A percentile compares a stretch with the other conserved stretches of the same genome.
phyloP scores from a whole-genome alignment of 2,797 vertebrate genomes.

The Carduelis carduelis region DNA sequence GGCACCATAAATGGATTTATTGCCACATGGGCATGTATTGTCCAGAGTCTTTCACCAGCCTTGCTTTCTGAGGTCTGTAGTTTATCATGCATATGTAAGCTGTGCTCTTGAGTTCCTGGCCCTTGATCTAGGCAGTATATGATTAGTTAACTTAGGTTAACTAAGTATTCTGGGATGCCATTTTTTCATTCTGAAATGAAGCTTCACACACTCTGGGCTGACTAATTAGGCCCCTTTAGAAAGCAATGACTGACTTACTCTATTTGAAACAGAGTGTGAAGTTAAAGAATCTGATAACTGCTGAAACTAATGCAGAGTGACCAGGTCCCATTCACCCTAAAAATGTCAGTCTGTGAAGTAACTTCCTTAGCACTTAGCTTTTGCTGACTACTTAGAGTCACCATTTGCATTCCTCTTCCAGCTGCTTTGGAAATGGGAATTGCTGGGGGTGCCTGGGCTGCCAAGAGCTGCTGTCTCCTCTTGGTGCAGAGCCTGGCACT shows the following conservation, averaged over 20 bases:
- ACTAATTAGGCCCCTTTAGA: neutral
- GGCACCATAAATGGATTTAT: neutral
- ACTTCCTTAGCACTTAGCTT: neutral
- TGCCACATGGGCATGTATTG: neutral
- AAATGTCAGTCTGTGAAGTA: neutral
- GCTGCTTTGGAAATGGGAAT: neutral
- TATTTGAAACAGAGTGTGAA: neutral
- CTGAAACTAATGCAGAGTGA: neutral
- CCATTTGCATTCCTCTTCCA: neutral
- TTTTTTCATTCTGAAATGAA: neutral
- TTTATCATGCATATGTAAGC: neutral
- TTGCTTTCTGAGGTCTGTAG: neutral
- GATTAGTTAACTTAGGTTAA: neutral
- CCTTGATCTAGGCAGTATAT: neutral
- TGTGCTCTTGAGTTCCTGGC: neutral
- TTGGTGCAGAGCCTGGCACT: rapidly evolving
- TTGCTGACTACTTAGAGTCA: neutral
- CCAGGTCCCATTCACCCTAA: neutral
- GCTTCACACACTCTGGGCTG: neutral
- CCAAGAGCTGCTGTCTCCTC: neutral
- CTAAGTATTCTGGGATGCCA: neutral
- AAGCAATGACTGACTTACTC: neutral
- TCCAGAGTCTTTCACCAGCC: neutral
- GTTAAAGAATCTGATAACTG: neutral
- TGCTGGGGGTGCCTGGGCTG: neutral